Base-by-base conservation (phyloP, 2,113 vertebrate genomes). In the Pagrus major region DNA sequence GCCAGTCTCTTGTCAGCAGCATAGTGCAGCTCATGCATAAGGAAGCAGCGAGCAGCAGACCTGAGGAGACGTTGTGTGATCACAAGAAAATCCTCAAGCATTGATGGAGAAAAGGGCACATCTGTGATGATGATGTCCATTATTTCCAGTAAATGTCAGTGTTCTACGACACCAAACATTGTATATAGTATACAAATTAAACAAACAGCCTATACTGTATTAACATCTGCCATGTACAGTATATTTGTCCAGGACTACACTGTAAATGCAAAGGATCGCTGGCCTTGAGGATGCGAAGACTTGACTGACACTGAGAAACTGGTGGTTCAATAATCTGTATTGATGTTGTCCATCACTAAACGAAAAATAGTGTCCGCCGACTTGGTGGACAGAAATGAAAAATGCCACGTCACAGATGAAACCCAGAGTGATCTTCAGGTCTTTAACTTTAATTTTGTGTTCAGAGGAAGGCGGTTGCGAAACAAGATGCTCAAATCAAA, bases 21-120 rank as follows among this genome's bases (percentile, higher is more conserved):
- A 44, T 18, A 21, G 15, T 18, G 20, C 76, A 80, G 80, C 75
- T 83, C 88, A 91, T 83, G 83, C 86, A 85, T 89, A 86, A 80
- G 69, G 52, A 78, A 81, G 71, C 5, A 71, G 47, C 3, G 56
- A 77, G 61, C 59, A 47, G 27, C 55, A 76, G 79, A 71, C 41
- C 75, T 49, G 42, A 33, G 52, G 47, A 76, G 56, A 78, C 63
- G 31, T 9, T 35, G 44, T 78, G 76, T 54, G 58, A 59, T 81
- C 37, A 46, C 56, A n/a, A 78, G 41, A 63, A 65, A 9, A 54
- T 31, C 39, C 59, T 52, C 6, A 49, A 33, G 47, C 41, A 42
- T 16, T 29, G 47, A 59, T 1, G 3, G 18, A 51, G 31, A 5
- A 46, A 42, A 52, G 49, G 42, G 14, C 46, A 80, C 18, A 8